phyloP scores from a whole-genome alignment of 2,113 vertebrate species.

The Centropristis striata region DNA sequence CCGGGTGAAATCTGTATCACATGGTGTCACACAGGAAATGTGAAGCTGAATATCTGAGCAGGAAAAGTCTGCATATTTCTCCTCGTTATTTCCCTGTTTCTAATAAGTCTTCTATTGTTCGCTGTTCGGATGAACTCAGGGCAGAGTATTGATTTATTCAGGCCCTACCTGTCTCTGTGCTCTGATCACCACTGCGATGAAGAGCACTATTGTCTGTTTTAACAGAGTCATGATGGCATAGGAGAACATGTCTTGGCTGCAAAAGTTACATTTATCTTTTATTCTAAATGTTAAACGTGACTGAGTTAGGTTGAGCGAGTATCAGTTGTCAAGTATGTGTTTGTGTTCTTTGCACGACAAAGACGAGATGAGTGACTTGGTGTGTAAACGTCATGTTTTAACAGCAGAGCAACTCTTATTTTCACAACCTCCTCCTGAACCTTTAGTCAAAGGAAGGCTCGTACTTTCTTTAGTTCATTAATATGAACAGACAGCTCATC shows the following conservation, averaged over 20 bases:
- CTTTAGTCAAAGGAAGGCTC: background rate
- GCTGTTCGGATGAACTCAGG: conserved; percentile 4
- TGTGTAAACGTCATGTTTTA: conserved; percentile 24
- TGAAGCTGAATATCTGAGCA: background rate
- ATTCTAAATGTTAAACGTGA: background rate
- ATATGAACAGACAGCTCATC: background rate
- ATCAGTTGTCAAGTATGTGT: background rate
- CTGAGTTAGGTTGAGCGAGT: background rate
- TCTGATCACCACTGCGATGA: background rate
- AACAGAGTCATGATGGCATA: background rate
- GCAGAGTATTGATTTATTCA: conserved; percentile 49
- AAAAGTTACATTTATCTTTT: background rate
- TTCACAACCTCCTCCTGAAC: background rate
- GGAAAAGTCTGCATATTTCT: background rate
- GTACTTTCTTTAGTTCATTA: background rate
- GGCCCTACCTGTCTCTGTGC: background rate
- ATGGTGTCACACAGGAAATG: conserved; percentile 8
- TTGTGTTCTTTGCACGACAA: background rate
- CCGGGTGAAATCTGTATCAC: background rate
- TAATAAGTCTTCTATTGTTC: conserved; percentile 25
- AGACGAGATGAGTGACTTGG: conserved; percentile 1
- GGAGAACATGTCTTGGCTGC: background rate
- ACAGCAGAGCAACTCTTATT: background rate
- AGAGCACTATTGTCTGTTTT: conserved; percentile 27
- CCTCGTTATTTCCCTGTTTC: background rate